A percentile compares a stretch with the other conserved stretches of the same genome.
Evolutionary conservation across 2,888 invertebrate genomes (phyloP).

Genomic region (Acleris emargana): DNA sequence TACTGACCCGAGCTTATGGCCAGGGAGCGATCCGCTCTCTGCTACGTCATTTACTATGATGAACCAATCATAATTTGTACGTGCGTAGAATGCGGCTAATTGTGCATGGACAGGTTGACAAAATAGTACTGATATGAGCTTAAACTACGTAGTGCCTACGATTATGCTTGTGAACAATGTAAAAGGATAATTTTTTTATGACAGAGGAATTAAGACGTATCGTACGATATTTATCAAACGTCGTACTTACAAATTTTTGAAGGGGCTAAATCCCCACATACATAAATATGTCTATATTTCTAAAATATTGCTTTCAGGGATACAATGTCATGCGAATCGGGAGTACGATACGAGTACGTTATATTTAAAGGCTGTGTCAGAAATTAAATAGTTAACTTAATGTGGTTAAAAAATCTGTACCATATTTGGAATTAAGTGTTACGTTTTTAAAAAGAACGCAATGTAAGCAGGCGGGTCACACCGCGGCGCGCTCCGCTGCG

Average conservation of each 20-base stretch:
- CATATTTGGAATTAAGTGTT: slow-evolving; percentile 22
- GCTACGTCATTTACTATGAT: slow-evolving; percentile 58
- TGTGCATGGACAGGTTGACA: slow-evolving; percentile 76
- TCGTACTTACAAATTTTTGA: slow-evolving; percentile 64
- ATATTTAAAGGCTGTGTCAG: slow-evolving; percentile 41
- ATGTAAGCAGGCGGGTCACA: too few species aligned
- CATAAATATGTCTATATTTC: slow-evolving; percentile 26
- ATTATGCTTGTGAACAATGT: slow-evolving; percentile 78
- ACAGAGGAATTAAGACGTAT: slow-evolving; percentile 52
- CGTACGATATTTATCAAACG: slow-evolving; percentile 39
- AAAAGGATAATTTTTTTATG: slow-evolving; percentile 55
- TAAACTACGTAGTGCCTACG: slow-evolving; percentile 87
- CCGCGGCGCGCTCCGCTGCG: not conserved
- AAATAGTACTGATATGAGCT: slow-evolving; percentile 86
- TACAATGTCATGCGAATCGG: slow-evolving; percentile 29
- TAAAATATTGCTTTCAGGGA: slow-evolving; percentile 25
- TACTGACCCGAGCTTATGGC: slow-evolving; percentile 24
- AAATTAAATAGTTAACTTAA: slow-evolving; percentile 29
- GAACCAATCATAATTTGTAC: slow-evolving; percentile 70
- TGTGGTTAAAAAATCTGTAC: slow-evolving; percentile 25
- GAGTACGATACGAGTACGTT: slow-evolving; percentile 30
- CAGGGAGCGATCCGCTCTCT: slow-evolving; percentile 32
- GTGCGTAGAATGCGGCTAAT: slow-evolving; percentile 74
- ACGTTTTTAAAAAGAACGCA: slow-evolving; percentile 6
- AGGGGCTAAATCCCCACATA: slow-evolving; percentile 27